Percentiles rank a stretch among this genome's conserved stretches.
phyloP scores from a whole-genome alignment of 2,797 vertebrate species.

The Chanos chanos region DNA sequence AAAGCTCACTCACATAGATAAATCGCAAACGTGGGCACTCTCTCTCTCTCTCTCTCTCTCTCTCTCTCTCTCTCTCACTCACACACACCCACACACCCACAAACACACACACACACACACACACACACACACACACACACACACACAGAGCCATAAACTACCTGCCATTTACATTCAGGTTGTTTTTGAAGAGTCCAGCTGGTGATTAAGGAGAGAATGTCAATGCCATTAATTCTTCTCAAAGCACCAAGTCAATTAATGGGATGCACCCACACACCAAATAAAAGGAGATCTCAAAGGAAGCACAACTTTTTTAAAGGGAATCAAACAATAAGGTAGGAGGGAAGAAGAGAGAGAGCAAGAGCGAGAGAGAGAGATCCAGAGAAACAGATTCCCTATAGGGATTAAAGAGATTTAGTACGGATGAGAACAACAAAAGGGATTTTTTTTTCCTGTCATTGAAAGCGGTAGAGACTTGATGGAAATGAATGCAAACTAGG shows the following conservation, averaged over 20 bases:
- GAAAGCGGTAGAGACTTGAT: too few species aligned
- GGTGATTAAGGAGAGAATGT: not conserved
- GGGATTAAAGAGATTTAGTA: conserved; percentile 26
- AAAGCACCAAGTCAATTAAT: not conserved
- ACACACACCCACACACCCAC: not conserved
- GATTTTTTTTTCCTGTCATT: too few species aligned
- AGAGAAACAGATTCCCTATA: conserved; percentile 1
- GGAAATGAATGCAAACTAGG: too few species aligned
- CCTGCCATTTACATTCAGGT: not conserved
- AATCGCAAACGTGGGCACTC: too few species aligned
- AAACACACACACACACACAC: not conserved
- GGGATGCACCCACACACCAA: not conserved
- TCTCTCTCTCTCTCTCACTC: not conserved
- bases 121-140: not conserved
- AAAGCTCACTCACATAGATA: too few species aligned
- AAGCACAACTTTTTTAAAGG: not conserved
- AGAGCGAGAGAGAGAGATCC: too few species aligned
- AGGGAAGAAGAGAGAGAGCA: too few species aligned
- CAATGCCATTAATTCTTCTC: not conserved
- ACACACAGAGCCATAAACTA: not conserved
- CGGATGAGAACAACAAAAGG: too few species aligned
- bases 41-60: not conserved
- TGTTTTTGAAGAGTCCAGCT: not conserved
- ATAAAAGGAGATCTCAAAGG: too few species aligned
- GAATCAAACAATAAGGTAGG: not conserved